Percentiles rank a stretch among this genome's conserved stretches.
phyloP scores from a whole-genome alignment of 2,113 vertebrate species.

The Malurus cyaneus region DNA sequence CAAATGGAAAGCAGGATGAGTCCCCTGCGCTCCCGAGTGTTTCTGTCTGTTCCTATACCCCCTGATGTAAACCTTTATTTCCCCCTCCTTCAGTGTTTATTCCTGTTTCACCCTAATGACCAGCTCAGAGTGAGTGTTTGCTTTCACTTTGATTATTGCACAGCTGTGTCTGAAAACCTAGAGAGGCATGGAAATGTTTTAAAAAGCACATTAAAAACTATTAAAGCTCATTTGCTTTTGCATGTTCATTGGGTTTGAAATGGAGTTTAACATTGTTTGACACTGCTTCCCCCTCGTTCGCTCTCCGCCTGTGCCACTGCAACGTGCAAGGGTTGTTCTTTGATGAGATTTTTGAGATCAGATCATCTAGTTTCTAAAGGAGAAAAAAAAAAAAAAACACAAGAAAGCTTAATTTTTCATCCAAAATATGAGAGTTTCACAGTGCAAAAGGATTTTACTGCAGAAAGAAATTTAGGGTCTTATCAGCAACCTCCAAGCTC shows the following conservation, averaged over 20 bases:
- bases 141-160: slow-evolving; percentile 50
- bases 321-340: background rate
- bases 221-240: slow-evolving; percentile 32
- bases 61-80: slow-evolving; percentile 22
- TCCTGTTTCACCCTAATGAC: slow-evolving; percentile 39
- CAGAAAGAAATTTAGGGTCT: background rate
- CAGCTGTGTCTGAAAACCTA: background rate
- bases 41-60: slow-evolving; percentile 54
- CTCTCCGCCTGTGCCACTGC: background rate
- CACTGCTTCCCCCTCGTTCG: background rate
- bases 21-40: background rate
- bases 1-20: background rate
- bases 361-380: background rate
- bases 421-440: background rate
- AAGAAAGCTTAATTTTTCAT: rapidly evolving
- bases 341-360: background rate
- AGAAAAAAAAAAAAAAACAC: background rate
- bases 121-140: background rate
- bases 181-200: slow-evolving; percentile 36
- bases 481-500: background rate
- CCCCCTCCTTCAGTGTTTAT: background rate
- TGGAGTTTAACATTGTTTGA: background rate
- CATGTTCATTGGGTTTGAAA: background rate
- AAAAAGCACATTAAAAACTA: slow-evolving; percentile 17
- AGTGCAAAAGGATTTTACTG: background rate